Evolutionary conservation across 2,797 vertebrate genomes (phyloP), one percentile per base, ranked within the genome.

Genomic region (Gallinago solitaria): DNA sequence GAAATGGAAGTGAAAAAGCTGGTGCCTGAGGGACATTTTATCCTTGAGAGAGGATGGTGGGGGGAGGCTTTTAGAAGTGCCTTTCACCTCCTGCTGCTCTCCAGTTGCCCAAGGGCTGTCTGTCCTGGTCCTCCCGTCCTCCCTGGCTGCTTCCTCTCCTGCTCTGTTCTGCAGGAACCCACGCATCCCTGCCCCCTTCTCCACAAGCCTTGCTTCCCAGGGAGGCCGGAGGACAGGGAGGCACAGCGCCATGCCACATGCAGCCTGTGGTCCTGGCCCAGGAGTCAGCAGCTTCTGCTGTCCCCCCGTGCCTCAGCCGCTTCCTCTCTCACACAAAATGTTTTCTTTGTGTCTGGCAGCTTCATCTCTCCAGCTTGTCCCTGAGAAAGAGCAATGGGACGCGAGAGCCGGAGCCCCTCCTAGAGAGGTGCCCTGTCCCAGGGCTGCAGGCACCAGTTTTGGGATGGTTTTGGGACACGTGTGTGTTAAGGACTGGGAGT

Each of bases 401-500:
- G 7, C 4, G 14, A 54, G 45, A 65, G 23, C 43, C 2, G 0
- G 37, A 79, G 14, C 5, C 1, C 6, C 21, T 20, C 10, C 43
- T 30, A 4, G 30, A 64, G n/a, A 60, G 7, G 6, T 60, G 50
- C 4, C 41, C 8, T 12, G 18, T 50, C 7, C 37, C n/a, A 5
- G 56, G 16, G 51, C 68, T 67, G 25, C 60, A 47, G 56, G 21
- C 64, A 30, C 37, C 18, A 24, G 14, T 2, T 67, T 27, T 86
- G 61, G 45, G 35, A 45, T 28, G 28, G 2, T 19, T 75, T 81
- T 10, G 53, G 50, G 67, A 30, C n/a, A 25, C 0, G 0, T 3
- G 6, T 17, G 3, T 5, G 0, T 74, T 67, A 28, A 51, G 33
- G 30, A 27, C 6, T 0, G 3, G 11, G n/a, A 4, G 2, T 16